Evolutionary conservation across 92 coral and sea anemone genomes (phyloP).

Genomic region (Isaurus tuberculatus): DNA sequence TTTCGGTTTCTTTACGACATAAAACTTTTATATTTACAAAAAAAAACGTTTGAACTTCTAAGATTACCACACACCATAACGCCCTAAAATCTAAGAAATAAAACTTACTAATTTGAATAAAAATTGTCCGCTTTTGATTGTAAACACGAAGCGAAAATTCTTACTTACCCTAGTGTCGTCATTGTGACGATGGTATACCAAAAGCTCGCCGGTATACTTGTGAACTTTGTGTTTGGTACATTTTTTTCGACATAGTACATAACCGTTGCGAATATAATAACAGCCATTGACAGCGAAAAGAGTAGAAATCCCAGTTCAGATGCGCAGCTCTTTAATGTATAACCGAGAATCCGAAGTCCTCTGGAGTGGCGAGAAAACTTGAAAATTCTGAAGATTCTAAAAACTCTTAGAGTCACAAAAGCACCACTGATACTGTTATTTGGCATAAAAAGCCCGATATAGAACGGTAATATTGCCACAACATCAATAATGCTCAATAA

Average conservation of each 20-base stretch:
- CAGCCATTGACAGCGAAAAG: constrained; percentile 98
- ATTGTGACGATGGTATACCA: constrained; percentile 99
- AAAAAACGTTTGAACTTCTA: not conserved
- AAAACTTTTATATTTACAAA: not conserved
- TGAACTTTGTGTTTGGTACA: constrained; percentile 80
- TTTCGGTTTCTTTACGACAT: not conserved
- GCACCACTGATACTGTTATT: constrained; percentile 98
- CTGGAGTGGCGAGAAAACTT: constrained; percentile 99
- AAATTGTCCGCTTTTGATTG: constrained; percentile 57
- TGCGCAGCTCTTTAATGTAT: constrained; percentile 96
- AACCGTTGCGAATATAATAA: constrained; percentile 97
- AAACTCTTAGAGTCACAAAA: constrained; percentile 97
- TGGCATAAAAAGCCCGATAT: constrained; percentile 95
- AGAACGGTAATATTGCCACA: constrained; percentile 94
- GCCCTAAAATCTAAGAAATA: constrained; percentile 40
- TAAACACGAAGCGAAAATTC: constrained; percentile 53
- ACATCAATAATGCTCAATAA: constrained; percentile 94
- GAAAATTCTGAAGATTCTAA: constrained; percentile 99
- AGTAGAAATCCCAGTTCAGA: constrained; percentile 96
- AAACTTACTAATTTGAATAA: constrained; percentile 60
- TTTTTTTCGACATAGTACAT: constrained; percentile 97
- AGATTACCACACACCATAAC: constrained; percentile 12
- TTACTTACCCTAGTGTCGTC: constrained; percentile 98
- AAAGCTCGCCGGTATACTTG: constrained; percentile 97
- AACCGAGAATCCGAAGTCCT: constrained; percentile 97